These are phyloP conservation scores for Theretra japonica DNA, from an alignment of 2,888 invertebrate species.

Conservation along the genomic window DNA sequence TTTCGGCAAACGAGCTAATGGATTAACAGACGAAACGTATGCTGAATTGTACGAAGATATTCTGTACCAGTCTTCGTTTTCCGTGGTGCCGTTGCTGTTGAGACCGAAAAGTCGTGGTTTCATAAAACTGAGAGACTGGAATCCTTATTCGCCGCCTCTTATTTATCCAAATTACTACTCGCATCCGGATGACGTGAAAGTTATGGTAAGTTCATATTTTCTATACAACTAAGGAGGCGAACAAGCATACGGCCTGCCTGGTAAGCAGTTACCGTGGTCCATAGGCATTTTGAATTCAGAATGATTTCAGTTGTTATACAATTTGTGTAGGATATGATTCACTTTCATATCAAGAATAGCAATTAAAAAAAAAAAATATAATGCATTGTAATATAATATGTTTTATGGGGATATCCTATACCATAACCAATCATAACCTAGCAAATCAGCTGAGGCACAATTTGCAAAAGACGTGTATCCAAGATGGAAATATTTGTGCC, in stretches of 20 bases:
- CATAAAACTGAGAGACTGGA: conserved; percentile 86
- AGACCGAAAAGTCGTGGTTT: conserved; percentile 90
- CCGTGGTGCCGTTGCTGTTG: conserved; percentile 88
- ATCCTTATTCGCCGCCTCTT: conserved; percentile 90
- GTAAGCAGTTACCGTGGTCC: too few species aligned
- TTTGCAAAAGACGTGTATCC: too few species aligned
- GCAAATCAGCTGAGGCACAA: too few species aligned
- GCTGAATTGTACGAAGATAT: conserved; percentile 89
- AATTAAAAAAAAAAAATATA: conserved; percentile 5
- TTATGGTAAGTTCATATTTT: conserved; percentile 87
- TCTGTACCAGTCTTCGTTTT: conserved; percentile 88
- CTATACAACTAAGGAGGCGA: too few species aligned
- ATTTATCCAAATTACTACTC: conserved; percentile 95
- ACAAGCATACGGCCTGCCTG: too few species aligned
- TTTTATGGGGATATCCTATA: too few species aligned
- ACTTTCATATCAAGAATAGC: too few species aligned
- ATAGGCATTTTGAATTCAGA: too few species aligned
- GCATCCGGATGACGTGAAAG: conserved; percentile 88
- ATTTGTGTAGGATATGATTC: background rate
- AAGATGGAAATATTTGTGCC: too few species aligned
- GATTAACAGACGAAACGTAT: conserved; percentile 87
- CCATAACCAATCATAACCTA: too few species aligned
- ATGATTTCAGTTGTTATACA: background rate
- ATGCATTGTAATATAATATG: background rate
- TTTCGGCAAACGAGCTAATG: conserved; percentile 88